Conservation (phyloP, 2,888 invertebrate genomes). For the Mesochorus sp. region DNA sequence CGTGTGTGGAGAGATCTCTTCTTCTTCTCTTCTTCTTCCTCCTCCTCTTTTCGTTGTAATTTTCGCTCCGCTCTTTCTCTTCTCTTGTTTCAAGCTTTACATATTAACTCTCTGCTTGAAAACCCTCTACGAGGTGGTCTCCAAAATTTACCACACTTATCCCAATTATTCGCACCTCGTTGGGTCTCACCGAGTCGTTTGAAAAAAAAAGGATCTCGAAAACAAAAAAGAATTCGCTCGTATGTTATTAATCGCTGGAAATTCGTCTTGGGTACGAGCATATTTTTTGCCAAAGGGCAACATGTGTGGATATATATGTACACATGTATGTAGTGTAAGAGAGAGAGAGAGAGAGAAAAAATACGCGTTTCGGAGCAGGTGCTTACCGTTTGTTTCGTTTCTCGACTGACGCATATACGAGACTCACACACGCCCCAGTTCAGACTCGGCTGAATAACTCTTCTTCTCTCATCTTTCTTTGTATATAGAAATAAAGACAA, state of each 20-base stretch:
- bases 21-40: not conserved
- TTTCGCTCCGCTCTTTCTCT: too few relatives aligned
- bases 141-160: conserved; percentile 33
- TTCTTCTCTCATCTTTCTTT: not conserved
- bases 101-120: not conserved
- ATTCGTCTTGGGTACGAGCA: not conserved
- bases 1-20: conserved; percentile 1
- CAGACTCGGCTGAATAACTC: not conserved
- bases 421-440: not conserved
- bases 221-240: not conserved
- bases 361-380: not conserved
- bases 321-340: not conserved
- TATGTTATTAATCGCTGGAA: not conserved
- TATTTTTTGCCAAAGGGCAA: not conserved
- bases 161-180: conserved; percentile 57
- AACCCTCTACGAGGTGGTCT: conserved; percentile 44
- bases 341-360: not conserved
- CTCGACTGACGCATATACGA: not conserved
- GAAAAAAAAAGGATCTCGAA: not conserved
- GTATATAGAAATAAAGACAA: not conserved
- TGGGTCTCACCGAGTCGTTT: conserved; percentile 15
- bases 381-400: conserved; percentile 7
- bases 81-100: not conserved
- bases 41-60: too few relatives aligned
- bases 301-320: not conserved